These are phyloP conservation scores for Sarcophaga caerulescens DNA, from an alignment of 2,888 invertebrate genomes.

Conservation along the genomic window DNA sequence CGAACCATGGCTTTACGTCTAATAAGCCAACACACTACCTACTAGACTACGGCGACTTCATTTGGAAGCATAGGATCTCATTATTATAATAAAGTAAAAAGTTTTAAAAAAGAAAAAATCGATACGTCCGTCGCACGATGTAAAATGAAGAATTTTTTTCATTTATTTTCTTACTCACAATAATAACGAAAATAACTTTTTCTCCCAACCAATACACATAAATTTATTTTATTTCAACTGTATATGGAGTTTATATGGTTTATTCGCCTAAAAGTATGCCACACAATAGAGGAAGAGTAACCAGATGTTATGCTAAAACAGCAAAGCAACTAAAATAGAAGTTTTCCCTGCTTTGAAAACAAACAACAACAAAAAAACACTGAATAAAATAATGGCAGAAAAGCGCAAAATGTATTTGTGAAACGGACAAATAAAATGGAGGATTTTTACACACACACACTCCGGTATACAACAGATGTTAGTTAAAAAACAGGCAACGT, in stretches of 20 bases:
- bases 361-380: background rate
- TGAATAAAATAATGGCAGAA: slow-evolving; percentile 9
- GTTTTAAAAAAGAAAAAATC: too few species aligned
- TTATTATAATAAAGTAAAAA: too few species aligned
- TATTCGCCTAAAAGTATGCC: background rate
- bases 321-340: slow-evolving; percentile 48
- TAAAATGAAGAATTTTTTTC: too few species aligned
- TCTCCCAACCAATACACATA: background rate
- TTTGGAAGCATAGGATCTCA: too few species aligned
- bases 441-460: slow-evolving; percentile 8
- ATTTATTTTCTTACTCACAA: too few species aligned
- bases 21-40: too few species aligned
- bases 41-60: too few species aligned
- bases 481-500: slow-evolving; percentile 27
- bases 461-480: slow-evolving; percentile 55
- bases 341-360: slow-evolving; percentile 25
- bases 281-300: background rate
- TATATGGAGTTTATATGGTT: background rate
- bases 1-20: too few species aligned
- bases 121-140: too few species aligned
- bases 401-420: slow-evolving; percentile 20
- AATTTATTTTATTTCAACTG: background rate
- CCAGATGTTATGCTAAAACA: slow-evolving; percentile 7
- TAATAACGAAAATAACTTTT: background rate
- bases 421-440: slow-evolving; percentile 47